phyloP scores from a whole-genome alignment of 2,113 vertebrate genomes.

The Panthera uncia region DNA sequence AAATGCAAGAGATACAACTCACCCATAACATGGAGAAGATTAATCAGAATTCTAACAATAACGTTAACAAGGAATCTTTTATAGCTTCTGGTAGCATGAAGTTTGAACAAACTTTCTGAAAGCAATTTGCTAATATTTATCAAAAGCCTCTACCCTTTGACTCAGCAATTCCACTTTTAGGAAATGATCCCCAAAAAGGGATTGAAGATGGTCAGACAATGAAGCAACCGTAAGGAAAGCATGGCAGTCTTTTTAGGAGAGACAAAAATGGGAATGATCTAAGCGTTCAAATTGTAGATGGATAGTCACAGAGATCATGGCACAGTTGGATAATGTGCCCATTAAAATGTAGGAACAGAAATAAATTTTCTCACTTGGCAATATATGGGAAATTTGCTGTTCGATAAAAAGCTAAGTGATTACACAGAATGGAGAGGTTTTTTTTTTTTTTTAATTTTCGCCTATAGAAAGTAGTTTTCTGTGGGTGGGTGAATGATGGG shows the following conservation, averaged over 20 bases:
- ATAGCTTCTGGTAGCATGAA: not conserved
- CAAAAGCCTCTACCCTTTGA: not conserved
- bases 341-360: not conserved
- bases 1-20: not conserved
- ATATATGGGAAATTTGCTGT: fast-evolving
- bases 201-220: not conserved
- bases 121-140: not conserved
- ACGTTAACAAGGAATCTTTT: not conserved
- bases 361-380: not conserved
- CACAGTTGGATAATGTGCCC: too few relatives aligned
- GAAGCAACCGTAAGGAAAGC: not conserved
- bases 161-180: not conserved
- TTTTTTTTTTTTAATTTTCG: not conserved
- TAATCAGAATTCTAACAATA: not conserved
- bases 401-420: not conserved
- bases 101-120: not conserved
- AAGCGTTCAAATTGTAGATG: too few relatives aligned
- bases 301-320: not conserved
- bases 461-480: not conserved
- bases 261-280: not conserved
- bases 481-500: fast-evolving
- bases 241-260: fast-evolving
- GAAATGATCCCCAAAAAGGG: not conserved
- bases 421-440: too few relatives aligned
- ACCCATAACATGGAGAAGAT: not conserved